phyloP scores from a whole-genome alignment of 2,113 vertebrate genomes.

The Anolis carolinensis region DNA sequence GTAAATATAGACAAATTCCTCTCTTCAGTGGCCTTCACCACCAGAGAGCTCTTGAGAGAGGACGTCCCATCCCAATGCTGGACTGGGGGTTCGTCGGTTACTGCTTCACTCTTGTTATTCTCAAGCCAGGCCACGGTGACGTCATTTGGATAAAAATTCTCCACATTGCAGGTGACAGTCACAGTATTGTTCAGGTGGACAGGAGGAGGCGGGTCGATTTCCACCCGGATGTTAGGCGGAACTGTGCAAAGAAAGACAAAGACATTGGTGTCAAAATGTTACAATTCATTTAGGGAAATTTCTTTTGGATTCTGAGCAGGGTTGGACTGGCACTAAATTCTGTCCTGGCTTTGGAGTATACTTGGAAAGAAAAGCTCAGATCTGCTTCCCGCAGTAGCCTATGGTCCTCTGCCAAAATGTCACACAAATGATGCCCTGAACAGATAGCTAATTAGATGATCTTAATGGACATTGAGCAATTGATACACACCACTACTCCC shows the following conservation, averaged over 20 bases:
- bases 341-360: background rate
- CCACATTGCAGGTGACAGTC: background rate
- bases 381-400: too few relatives aligned
- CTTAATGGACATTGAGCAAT: too few relatives aligned
- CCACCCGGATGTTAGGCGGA: background rate
- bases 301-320: background rate
- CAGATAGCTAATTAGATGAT: too few relatives aligned
- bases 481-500: too few relatives aligned
- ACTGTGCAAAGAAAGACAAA: background rate
- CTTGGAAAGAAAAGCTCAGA: too few relatives aligned
- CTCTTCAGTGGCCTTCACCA: conserved; percentile 31
- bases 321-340: background rate
- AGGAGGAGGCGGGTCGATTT: background rate
- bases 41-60: conserved; percentile 23
- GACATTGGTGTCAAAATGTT: background rate
- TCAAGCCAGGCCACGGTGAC: background rate
- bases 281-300: background rate
- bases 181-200: background rate
- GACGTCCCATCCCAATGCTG: background rate
- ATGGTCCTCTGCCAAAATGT: too few relatives aligned
- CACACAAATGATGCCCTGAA: too few relatives aligned
- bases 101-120: background rate
- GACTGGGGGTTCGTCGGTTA: accelerated
- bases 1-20: conserved; percentile 46
- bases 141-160: background rate